Conservation (phyloP, 2,113 vertebrate species). For the Gambusia holbrooki region DNA sequence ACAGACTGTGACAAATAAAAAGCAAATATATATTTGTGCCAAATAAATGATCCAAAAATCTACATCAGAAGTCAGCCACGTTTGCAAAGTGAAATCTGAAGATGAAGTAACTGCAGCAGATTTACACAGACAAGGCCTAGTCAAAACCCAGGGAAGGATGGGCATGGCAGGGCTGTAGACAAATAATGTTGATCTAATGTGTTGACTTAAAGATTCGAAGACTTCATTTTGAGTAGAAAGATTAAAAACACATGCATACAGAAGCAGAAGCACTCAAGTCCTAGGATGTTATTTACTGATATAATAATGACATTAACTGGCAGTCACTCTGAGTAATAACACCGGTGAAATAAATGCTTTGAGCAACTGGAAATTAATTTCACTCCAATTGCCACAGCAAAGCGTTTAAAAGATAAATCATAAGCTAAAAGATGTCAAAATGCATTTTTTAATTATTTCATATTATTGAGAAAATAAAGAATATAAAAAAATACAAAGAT, state of each 20-base stretch:
- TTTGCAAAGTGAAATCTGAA: not conserved
- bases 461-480: not conserved
- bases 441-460: not conserved
- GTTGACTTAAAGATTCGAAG: not conserved
- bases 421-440: not conserved
- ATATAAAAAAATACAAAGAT: not conserved
- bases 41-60: not conserved
- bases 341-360: too few relatives aligned
- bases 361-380: too few relatives aligned
- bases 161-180: not conserved
- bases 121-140: not conserved
- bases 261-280: not conserved
- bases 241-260: not conserved
- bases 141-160: not conserved
- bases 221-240: not conserved
- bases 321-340: too few relatives aligned
- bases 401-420: too few relatives aligned
- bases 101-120: not conserved
- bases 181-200: not conserved
- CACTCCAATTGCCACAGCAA: too few relatives aligned
- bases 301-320: not conserved
- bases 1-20: conserved; percentile 23
- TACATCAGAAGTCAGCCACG: not conserved
- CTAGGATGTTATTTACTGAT: not conserved
- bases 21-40: not conserved